Evolutionary conservation across 2,797 vertebrate species (phyloP), one percentile per base, ranked within the genome.

Genomic region (Lagorchestes hirsutus): DNA sequence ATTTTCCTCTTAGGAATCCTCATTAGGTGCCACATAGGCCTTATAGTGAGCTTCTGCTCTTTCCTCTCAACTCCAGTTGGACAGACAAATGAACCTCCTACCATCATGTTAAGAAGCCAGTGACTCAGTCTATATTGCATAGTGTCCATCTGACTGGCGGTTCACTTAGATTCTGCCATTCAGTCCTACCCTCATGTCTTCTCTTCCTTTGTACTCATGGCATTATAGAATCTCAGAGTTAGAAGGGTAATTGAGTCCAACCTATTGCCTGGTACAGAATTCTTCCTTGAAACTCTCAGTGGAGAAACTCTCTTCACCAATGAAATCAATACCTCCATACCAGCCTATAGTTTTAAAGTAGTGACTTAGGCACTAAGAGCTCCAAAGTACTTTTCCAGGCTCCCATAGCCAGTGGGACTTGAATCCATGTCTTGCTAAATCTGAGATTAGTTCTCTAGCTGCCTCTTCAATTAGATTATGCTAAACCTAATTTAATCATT

Each of bases 1-100:
- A 92, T 94, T 97, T 93, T 93, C 13, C 16, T 27, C 4, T 93
- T 18, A 91, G 28, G 96, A 96, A 95, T 93, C 0, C 97, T 31
- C 90, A 93, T 96, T 90, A 92, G 93, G 13, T 11, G 55, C 12
- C 92, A 8, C 4, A 94, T 94, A 93, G 92, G 1, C 24, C 94
- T 56, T n/a, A 96, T n/a, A 94, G 1, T 92, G 93, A 91, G 27
- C 91, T 5, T 0, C 0, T 93, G 2, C 0, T 28, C 94, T 95
- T 93, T 67, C 31, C 87, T 95, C 87, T n/a, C 82, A 13, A 74
- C 46, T 95, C 57, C 93, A 94, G 56, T 59, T 93, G 54, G 74
- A 96, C 55, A 46, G 67, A 97, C 34, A 92, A 0, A 0, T 52
- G n/a, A 31, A 18, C 57, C 40, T 1, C 52, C 8, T 2, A 18